Percentiles rank a stretch among this genome's conserved stretches.
Conservation (phyloP, 2,113 vertebrate genomes). For the Mugil cephalus region DNA sequence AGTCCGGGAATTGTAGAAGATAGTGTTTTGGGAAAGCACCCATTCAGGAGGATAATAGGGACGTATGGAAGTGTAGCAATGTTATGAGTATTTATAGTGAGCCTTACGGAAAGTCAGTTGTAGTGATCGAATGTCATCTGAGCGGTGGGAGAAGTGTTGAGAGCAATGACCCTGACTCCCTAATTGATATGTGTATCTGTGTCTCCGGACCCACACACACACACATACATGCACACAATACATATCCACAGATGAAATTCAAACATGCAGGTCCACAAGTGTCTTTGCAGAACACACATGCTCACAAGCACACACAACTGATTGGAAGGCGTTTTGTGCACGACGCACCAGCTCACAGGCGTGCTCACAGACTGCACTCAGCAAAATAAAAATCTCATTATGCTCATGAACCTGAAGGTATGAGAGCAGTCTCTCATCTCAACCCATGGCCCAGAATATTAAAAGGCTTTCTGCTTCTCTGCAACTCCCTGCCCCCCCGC, state of each 20-base stretch:
- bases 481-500: constrained; percentile 24
- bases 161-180: constrained; percentile 50
- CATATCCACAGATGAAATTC: constrained; percentile 21
- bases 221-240: constrained; percentile 19
- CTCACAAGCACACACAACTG: constrained; percentile 22
- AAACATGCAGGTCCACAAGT: constrained; percentile 28
- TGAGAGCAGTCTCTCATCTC: constrained; percentile 82
- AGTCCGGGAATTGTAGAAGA: constrained; percentile 35
- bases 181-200: constrained; percentile 38
- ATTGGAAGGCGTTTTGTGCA: constrained; percentile 46
- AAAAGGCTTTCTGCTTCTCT: constrained; percentile 70
- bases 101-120: constrained; percentile 37
- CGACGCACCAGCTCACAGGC: constrained; percentile 19
- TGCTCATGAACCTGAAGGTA: constrained; percentile 84
- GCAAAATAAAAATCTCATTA: constrained; percentile 84
- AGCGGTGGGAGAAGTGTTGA: constrained; percentile 24
- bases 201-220: neutral
- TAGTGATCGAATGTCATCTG: constrained; percentile 47
- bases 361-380: constrained; percentile 62
- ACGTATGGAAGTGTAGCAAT: constrained; percentile 35
- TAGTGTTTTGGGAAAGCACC: constrained; percentile 68
- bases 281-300: neutral
- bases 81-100: constrained; percentile 61
- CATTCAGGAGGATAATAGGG: constrained; percentile 26
- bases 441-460: constrained; percentile 80